Percentiles rank a stretch among this genome's conserved stretches.
Conservation (phyloP, 2,797 vertebrate genomes). For the Pteropus rufus region DNA sequence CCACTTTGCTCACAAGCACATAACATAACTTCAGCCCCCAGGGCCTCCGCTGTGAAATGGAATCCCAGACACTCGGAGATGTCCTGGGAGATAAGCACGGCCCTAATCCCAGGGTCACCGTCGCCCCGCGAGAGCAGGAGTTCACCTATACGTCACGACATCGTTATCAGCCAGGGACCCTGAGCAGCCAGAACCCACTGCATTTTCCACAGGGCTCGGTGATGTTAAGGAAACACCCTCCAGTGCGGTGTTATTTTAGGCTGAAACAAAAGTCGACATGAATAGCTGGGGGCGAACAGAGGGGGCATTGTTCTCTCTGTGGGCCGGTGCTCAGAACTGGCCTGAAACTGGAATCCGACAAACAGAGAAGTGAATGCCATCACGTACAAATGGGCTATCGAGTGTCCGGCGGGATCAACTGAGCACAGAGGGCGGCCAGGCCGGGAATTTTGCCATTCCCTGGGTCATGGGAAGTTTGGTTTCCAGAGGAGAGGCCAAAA, state of each 20-base stretch:
- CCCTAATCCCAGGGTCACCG: constrained; percentile 89
- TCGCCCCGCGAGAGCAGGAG: constrained; percentile 88
- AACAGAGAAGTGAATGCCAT: constrained; percentile 81
- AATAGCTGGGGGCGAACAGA: constrained; percentile 87
- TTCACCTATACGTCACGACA: constrained; percentile 95
- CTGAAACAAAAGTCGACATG: constrained; percentile 90
- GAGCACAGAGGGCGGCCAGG: constrained; percentile 75
- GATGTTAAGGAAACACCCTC: constrained; percentile 87
- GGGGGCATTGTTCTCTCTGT: constrained; percentile 86
- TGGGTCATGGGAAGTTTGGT: constrained; percentile 80
- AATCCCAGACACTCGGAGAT: constrained; percentile 93
- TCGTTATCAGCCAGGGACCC: constrained; percentile 90
- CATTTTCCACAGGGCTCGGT: constrained; percentile 83
- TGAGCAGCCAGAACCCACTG: constrained; percentile 79
- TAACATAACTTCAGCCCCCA: constrained; percentile 84
- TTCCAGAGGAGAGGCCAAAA: constrained; percentile 80
- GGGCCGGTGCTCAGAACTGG: constrained; percentile 83
- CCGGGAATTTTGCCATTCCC: not conserved
- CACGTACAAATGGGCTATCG: constrained; percentile 82
- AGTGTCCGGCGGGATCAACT: constrained; percentile 77
- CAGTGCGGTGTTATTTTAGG: constrained; percentile 87
- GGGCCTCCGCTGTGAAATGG: constrained; percentile 91
- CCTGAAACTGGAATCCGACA: constrained; percentile 84
- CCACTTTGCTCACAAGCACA: constrained; percentile 87
- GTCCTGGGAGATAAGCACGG: constrained; percentile 92